phyloP scores from a whole-genome alignment of 2,797 vertebrate species.

The Anabacerthia variegaticeps region DNA sequence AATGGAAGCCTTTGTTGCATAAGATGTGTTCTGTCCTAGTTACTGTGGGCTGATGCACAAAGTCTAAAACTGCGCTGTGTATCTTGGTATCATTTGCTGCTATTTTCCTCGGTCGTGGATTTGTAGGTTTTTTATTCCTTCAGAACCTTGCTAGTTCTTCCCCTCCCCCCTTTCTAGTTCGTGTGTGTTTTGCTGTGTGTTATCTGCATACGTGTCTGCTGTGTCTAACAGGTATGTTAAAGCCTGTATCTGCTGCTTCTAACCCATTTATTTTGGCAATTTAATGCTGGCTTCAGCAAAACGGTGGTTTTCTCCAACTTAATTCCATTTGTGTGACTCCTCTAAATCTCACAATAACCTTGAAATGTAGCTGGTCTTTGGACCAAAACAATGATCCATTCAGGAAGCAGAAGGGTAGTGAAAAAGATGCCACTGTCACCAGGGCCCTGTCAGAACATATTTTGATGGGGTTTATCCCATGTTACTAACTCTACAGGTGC shows the following conservation, averaged over 20 bases:
- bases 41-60: neutral
- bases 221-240: neutral
- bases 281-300: neutral
- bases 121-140: neutral
- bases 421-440: neutral
- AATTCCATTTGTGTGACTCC: neutral
- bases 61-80: neutral
- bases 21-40: neutral
- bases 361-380: neutral
- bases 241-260: neutral
- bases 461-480: neutral
- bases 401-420: neutral
- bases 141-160: neutral
- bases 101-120: neutral
- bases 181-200: neutral
- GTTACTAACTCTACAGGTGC: neutral
- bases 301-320: neutral
- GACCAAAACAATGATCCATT: neutral
- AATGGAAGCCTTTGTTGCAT: neutral
- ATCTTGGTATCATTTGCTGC: neutral
- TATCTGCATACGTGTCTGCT: neutral
- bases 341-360: neutral
- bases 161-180: rapidly evolving
- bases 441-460: neutral
- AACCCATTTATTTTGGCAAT: neutral